Conservation (phyloP, 2,888 invertebrate genomes). For the Epinotia bilunana region DNA sequence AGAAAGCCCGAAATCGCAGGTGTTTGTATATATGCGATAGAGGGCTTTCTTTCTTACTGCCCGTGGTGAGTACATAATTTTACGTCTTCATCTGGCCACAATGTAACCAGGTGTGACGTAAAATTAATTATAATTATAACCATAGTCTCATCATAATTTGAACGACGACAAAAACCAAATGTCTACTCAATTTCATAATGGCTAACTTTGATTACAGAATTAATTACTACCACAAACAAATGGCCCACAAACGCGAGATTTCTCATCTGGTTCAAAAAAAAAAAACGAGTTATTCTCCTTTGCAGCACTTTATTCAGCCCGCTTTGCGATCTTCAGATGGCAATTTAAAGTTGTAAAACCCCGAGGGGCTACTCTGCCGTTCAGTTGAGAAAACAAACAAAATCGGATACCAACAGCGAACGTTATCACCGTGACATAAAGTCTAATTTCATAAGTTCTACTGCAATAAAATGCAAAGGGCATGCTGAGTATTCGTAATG, state of each 20-base stretch:
- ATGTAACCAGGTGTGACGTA: too few species aligned
- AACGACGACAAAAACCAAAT: too few species aligned
- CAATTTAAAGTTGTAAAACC: slow-evolving; percentile 39
- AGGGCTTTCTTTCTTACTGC: too few species aligned
- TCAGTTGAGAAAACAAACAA: slow-evolving; percentile 27
- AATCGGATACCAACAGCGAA: background rate
- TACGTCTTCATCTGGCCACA: too few species aligned
- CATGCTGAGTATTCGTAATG: background rate
- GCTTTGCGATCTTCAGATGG: slow-evolving; percentile 20
- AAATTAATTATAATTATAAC: too few species aligned
- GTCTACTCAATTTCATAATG: background rate
- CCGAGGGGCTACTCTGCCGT: background rate
- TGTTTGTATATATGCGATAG: too few species aligned
- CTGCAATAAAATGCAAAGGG: background rate
- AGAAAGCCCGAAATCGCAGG: too few species aligned
- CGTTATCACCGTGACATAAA: background rate
- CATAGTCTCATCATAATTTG: too few species aligned
- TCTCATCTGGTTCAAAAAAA: slow-evolving; percentile 23
- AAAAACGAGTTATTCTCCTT: slow-evolving; percentile 22
- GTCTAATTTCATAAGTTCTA: background rate
- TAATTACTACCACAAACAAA: slow-evolving; percentile 9
- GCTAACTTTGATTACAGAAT: background rate
- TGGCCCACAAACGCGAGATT: slow-evolving; percentile 5
- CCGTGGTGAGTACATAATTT: too few species aligned
- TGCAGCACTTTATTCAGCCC: slow-evolving; percentile 6